phyloP scores from a whole-genome alignment of 2,888 invertebrate genomes.

The Argyresthia goedartella region DNA sequence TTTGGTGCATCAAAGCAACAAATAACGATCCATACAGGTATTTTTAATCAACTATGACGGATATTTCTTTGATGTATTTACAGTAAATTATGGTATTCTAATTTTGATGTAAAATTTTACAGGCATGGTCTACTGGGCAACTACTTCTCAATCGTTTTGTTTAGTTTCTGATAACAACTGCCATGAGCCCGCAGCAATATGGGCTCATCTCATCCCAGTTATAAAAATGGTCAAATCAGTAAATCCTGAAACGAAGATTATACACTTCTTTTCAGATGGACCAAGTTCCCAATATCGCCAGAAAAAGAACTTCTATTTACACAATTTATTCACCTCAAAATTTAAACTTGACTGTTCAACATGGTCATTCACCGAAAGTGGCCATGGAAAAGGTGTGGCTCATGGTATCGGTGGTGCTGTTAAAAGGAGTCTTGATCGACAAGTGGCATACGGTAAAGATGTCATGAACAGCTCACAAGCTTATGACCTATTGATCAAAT shows the following conservation, averaged over 20 bases:
- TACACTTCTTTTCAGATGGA: constrained; percentile 7
- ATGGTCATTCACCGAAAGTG: constrained; percentile 9
- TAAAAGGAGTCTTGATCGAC: constrained; percentile 8
- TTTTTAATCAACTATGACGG: background rate
- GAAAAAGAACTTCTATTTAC: constrained; percentile 10
- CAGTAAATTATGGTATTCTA: constrained; percentile 1
- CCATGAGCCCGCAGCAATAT: constrained; percentile 3
- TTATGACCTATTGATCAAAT: constrained; percentile 8
- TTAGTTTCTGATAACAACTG: constrained; percentile 4
- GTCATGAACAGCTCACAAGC: constrained; percentile 7
- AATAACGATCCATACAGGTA: constrained; percentile 10
- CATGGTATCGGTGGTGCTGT: constrained; percentile 10
- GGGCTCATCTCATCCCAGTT: constrained; percentile 2
- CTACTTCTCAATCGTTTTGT: constrained; percentile 10
- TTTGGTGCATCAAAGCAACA: constrained; percentile 12
- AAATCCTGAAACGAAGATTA: background rate
- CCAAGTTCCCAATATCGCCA: constrained; percentile 9
- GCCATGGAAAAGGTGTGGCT: constrained; percentile 11
- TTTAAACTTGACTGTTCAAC: constrained; percentile 1
- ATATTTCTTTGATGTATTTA: constrained; percentile 1
- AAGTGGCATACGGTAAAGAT: constrained; percentile 8
- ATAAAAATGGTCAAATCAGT: background rate
- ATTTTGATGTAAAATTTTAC: constrained; percentile 1
- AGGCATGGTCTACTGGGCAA: constrained; percentile 11
- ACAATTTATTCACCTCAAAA: constrained; percentile 5